Evolutionary conservation across 2,888 invertebrate species (phyloP), one percentile per base, ranked within the genome.

Genomic region (Vanessa cardui): DNA sequence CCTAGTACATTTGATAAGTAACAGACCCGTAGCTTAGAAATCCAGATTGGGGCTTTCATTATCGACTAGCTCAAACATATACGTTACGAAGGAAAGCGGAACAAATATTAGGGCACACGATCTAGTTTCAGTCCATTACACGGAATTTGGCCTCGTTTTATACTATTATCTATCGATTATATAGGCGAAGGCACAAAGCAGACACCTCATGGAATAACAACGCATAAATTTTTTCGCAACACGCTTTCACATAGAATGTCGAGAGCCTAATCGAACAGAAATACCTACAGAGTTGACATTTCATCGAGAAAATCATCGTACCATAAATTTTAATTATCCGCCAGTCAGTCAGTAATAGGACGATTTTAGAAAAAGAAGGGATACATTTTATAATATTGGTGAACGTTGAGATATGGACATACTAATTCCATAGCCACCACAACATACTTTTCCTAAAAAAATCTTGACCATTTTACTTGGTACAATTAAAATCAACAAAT

Each of bases 41-140:
- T 59, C 46, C 16, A 46, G 26, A 59, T 62, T 45, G 47, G n/a
- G 21, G 16, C 26, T n/a, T 26, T 46, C 7, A 60, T 54, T 64
- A 59, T 66, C 60, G 60, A 52, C 21, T 31, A 65, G 31, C 26
- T 18, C 49, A 21, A 64, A 62, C 18, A 68, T 69, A 66, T 65
- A 65, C 39, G 49, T 9, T 68, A 33, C 60, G 77, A 80, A 77
- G 66, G 71, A 76, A 79, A 77, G 72, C 72, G 71, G 76, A 78
- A 74, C 78, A 75, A 75, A 74, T 69, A 74, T 73, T 75, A 71
- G 71, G 71, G 60, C 56, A 66, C 66, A 52, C 68, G 74, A 64
- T 71, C 73, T 67, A 76, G 68, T 75, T 76, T 68, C 62, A 74
- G 70, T 58, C 70, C 66, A 71, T 68, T 71, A 60, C 56, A 56